Percentiles rank a stretch among this genome's conserved stretches.
Evolutionary conservation across 2,113 vertebrate species (phyloP).

Genomic region (Oreochromis niloticus): DNA sequence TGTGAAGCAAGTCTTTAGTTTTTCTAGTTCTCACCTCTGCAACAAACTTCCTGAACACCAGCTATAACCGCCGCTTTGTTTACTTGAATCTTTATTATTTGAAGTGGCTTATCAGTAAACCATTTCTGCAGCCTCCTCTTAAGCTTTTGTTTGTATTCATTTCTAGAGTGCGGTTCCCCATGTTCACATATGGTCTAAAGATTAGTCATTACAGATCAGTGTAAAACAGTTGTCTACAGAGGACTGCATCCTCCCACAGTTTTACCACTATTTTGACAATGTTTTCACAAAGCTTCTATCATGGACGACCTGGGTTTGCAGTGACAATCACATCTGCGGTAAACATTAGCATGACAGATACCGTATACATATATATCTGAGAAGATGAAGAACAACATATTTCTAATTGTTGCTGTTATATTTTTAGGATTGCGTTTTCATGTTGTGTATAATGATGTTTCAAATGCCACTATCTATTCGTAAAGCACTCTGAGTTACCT

Average conservation of each 20-base stretch:
- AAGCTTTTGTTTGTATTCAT: neutral
- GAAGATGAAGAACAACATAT: neutral
- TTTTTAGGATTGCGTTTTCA: neutral
- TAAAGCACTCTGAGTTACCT: neutral
- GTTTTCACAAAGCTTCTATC: neutral
- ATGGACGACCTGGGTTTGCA: neutral
- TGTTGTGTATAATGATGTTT: rapidly evolving
- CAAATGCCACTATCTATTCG: neutral
- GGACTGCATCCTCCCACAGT: neutral
- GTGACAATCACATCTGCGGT: neutral
- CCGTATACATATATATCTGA: rapidly evolving
- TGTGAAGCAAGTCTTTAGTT: neutral
- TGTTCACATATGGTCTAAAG: neutral
- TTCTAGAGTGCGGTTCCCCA: neutral
- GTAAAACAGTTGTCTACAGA: neutral
- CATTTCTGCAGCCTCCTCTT: neutral
- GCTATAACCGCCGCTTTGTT: neutral
- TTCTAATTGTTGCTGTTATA: neutral
- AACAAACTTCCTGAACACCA: rapidly evolving
- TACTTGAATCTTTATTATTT: neutral
- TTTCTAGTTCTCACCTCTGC: neutral
- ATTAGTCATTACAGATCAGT: neutral
- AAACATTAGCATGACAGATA: rapidly evolving
- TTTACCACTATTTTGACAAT: neutral
- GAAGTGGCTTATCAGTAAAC: neutral